Base-by-base conservation (phyloP, 2,797 vertebrate genomes). In the Falco concolor region DNA sequence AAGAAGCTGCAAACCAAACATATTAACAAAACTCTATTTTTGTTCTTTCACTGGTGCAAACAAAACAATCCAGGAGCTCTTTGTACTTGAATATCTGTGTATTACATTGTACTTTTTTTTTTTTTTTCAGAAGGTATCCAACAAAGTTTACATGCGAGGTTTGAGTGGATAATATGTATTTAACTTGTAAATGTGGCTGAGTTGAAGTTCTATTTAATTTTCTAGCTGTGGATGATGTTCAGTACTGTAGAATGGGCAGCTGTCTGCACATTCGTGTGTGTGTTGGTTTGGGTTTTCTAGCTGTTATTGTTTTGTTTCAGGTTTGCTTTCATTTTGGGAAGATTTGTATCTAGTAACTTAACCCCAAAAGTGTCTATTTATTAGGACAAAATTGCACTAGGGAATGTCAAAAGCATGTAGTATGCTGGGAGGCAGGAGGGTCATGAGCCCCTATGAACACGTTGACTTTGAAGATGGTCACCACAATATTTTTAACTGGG, bases 131-230 rank as follows among this genome's bases (percentile, higher is more conserved):
- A 87, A 47, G 63, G 27, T 34, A 14, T 30, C 76, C 20, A 28
- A 20, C 69, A 9, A 92, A 91, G 96, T 97, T 97, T 97, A 97
- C 97, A 91, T 84, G 91, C 34, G 38, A 85, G 61, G 87, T 87
- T 79, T 54, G 93, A 53, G 88, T 53, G 91, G 75, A 32, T 84
- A 84, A 60, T 64, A 38, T 79, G 61, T 95, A 95, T 97, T 89
- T 96, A 95, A 97, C 0, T 57, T 94, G 84, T 94, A 88, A 72
- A 87, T 80, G 80, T 76, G 88, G 63, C 70, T 34, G 85, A 82
- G 42, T 69, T 85, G 45, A 82, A 54, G 87, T 57, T n/a, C 19
- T 96, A 74, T 96, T 97, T 94, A 72, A 94, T 96, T 93, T 91
- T 61, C 54, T 57, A 60, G 44, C 80, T 42, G 53, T 45, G 63